phyloP scores from a whole-genome alignment of 2,113 vertebrate genomes.

The Nettapus auritus region DNA sequence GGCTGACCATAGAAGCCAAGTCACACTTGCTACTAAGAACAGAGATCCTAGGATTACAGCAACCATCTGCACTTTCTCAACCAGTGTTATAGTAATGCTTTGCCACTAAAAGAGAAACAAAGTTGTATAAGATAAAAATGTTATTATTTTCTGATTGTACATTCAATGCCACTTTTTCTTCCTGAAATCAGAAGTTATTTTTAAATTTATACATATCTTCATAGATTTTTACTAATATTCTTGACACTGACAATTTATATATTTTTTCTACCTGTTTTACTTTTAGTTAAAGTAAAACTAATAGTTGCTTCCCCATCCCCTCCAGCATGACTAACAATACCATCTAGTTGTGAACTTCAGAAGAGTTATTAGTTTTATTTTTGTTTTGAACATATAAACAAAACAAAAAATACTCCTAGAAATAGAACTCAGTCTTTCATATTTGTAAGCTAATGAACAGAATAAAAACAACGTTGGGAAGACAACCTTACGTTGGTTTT shows the following conservation, averaged over 20 bases:
- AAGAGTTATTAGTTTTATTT: conserved; percentile 14
- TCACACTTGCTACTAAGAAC: conserved; percentile 94
- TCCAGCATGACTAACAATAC: neutral
- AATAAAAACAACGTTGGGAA: neutral
- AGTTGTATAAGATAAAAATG: conserved; percentile 74
- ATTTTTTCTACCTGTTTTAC: neutral
- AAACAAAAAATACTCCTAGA: neutral
- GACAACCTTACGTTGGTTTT: neutral
- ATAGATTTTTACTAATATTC: conserved; percentile 16
- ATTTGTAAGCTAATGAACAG: conserved; percentile 9
- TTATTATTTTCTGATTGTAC: conserved; percentile 50
- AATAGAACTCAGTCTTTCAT: conserved; percentile 14
- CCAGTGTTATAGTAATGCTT: conserved; percentile 94
- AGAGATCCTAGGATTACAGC: conserved; percentile 95
- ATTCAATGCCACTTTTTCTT: conserved; percentile 49
- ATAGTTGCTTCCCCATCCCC: neutral
- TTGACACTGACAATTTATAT: neutral
- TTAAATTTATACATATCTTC: conserved; percentile 34
- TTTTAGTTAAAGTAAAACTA: neutral
- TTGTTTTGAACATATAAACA: neutral
- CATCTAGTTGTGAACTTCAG: neutral
- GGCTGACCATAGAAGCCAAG: conserved; percentile 95
- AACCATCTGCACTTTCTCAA: conserved; percentile 97
- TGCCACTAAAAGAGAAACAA: conserved; percentile 91
- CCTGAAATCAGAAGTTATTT: conserved; percentile 53